Evolutionary conservation across 2,113 vertebrate genomes (phyloP), one percentile per base, ranked within the genome.

Genomic region (Dasyurus viverrinus): DNA sequence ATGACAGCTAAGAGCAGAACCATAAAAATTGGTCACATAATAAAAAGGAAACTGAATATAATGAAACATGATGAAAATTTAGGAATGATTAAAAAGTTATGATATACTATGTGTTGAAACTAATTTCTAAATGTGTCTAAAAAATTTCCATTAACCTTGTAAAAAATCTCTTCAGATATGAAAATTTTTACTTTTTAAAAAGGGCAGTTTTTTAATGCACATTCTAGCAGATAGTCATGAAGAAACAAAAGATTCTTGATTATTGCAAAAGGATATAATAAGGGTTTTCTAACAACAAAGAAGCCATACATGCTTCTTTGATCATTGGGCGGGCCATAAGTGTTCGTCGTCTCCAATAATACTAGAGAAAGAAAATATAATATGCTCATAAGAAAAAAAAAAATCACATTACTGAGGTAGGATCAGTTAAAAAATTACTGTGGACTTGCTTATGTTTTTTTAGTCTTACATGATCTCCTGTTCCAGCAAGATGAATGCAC

Each of bases 241-340:
- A 22, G 55, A 91, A 93, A 89, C 60, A 50, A 68, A 96, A 93
- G 57, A 90, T 36, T 97, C 91, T 90, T 68, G 94, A 19, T 47
- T 90, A 76, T 90, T 60, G 93, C 93, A 97, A 96, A 99, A 99
- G 99, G 99, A 99, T 99, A 99, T 99, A 99, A 98, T 99, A 99
- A 11, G 99, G 99, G 95, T 99, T 99, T 98, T 99, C 99, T 97
- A 99, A 98, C 91, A 99, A 98, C 1, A 99, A 97, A 2, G 99
- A 99, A 84, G 99, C 99, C 98, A 99, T 99, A 3, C 99, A 98
- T 47, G 99, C 99, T 97, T 99, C 99, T 98, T 99, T 99, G 95
- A 99, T 98, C 99, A 99, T 99, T 0, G 99, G 99, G 54, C 99
- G 98, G 19, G 99, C 99, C 99, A 99, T 99, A 53, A 99, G 97